These are phyloP conservation scores for Drosophila fulvimacula DNA, from an alignment of 2,888 invertebrate species.

Conservation along the genomic window DNA sequence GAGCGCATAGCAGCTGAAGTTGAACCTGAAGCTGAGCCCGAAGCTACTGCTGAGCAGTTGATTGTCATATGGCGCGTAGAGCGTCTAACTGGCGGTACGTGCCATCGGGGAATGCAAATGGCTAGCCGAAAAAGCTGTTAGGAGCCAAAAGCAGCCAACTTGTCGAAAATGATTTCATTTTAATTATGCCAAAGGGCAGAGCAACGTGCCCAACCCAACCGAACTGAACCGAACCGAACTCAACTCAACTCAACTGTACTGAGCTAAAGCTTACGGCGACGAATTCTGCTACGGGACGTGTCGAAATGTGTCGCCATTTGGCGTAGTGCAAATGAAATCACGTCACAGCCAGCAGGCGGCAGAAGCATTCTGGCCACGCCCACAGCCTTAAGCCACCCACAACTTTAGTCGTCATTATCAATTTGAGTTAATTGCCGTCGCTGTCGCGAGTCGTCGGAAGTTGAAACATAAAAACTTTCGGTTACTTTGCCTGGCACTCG, in stretches of 20 bases:
- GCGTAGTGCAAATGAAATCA: conserved; percentile 75
- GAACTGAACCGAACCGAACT: conserved; percentile 9
- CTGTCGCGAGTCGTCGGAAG: conserved; percentile 14
- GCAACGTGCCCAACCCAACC: conserved; percentile 5
- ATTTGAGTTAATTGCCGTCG: conserved; percentile 75
- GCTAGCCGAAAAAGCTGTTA: conserved; percentile 56
- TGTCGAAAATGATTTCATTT: conserved; percentile 80
- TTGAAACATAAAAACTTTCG: conserved; percentile 31
- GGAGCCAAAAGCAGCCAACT: conserved; percentile 57
- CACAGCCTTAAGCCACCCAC: conserved; percentile 40
- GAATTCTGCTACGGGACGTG: conserved; percentile 61
- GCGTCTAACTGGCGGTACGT: conserved; percentile 57
- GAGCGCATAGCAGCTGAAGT: conserved; percentile 1
- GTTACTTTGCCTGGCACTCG: conserved; percentile 18
- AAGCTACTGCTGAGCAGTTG: conserved; percentile 43
- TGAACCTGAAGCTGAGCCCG: conserved; percentile 3
- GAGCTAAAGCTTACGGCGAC: conserved; percentile 13
- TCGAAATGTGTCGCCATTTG: conserved; percentile 72
- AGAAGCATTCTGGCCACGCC: background rate
- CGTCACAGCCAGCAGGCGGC: conserved; percentile 59
- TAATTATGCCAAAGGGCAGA: conserved; percentile 75
- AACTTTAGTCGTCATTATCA: conserved; percentile 79
- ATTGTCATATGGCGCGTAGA: conserved; percentile 52
- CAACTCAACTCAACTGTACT: conserved; percentile 9
- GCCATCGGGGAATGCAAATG: conserved; percentile 50